Base-by-base conservation (phyloP, 2,113 vertebrate species). In the Notiomystis cincta region DNA sequence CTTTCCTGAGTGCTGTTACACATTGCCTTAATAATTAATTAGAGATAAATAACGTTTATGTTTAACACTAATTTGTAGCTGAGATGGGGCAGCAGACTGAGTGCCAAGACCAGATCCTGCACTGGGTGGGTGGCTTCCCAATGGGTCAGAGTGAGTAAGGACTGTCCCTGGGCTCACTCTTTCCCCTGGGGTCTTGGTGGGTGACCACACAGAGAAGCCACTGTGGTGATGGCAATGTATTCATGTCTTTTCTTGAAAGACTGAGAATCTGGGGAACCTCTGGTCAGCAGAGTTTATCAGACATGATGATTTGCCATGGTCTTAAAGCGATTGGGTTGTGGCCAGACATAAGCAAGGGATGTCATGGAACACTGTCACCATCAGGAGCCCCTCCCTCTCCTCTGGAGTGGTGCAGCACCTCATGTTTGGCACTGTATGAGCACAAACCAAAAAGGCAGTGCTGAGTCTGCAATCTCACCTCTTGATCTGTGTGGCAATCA, bases 1-100 rank as follows among this genome's bases (percentile, higher is more conserved):
- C 65, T 91, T 82, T 91, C 78, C 73, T 50, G 24, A 91, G 66
- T 66, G 64, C 58, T 82, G 35, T 91, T 93, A 85, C 78, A 69
- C 17, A 30, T 5, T 66, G 79, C 53, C 87, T 95, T 88, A 93
- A 93, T 91, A 91, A 85, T 92, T 90, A 95, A 96, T 94, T 90
- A 77, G 78, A 66, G 21, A 88, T 85, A 85, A 95, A 76, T 66
- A 94, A 77, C 62, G 62, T 57, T 82, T 76, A 73, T 82, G 45
- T 67, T 69, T 65, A 87, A 82, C n/a, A 16, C 42, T 93, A 65
- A 90, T 95, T 80, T 76, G 87, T 80, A 82, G 57, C 88, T 76
- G 78, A 93, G 37, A 56, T 73, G 38, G 21, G 30, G 65, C 50
- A 82, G 79, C 62, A 90, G 51, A 71, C 19, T 73, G 56, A 65